Percentiles rank a stretch among this genome's conserved stretches.
Evolutionary conservation across 2,113 vertebrate species (phyloP).

Genomic region (Peromyscus polionotus): DNA sequence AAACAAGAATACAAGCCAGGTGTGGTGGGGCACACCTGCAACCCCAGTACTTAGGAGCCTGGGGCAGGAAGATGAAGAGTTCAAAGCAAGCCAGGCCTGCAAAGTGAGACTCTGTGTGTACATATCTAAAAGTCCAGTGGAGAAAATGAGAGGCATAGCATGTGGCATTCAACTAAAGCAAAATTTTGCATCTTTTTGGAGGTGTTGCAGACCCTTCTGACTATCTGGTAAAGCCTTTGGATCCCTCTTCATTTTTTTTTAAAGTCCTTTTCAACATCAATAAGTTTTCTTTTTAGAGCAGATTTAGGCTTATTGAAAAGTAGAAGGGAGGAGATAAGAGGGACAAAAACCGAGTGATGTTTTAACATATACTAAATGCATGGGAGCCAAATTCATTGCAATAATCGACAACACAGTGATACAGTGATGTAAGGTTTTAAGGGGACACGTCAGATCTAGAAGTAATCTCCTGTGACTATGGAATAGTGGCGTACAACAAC

Average conservation of each 20-base stretch:
- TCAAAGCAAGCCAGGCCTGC: not conserved
- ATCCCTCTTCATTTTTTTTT: not conserved
- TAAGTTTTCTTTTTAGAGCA: not conserved
- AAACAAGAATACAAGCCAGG: slow-evolving; percentile 15
- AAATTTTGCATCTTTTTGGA: not conserved
- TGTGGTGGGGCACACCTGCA: not conserved
- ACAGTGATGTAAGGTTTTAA: slow-evolving; percentile 12
- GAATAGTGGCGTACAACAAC: not conserved
- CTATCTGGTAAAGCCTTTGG: not conserved
- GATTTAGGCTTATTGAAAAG: not conserved
- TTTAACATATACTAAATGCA: slow-evolving; percentile 9
- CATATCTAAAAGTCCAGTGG: not conserved
- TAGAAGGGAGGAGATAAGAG: not conserved
- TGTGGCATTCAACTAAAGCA: not conserved
- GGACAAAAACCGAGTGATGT: not conserved
- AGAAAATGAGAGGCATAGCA: not conserved
- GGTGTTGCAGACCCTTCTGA: not conserved
- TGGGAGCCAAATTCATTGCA: not conserved
- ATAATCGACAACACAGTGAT: not conserved
- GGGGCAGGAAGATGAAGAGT: not conserved
- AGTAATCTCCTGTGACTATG: not conserved
- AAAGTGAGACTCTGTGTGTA: not conserved
- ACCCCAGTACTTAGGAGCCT: not conserved
- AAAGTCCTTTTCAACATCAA: not conserved
- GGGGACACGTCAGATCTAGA: not conserved